Conservation (phyloP, 2,113 vertebrate genomes). For the Chiloscyllium plagiosum region DNA sequence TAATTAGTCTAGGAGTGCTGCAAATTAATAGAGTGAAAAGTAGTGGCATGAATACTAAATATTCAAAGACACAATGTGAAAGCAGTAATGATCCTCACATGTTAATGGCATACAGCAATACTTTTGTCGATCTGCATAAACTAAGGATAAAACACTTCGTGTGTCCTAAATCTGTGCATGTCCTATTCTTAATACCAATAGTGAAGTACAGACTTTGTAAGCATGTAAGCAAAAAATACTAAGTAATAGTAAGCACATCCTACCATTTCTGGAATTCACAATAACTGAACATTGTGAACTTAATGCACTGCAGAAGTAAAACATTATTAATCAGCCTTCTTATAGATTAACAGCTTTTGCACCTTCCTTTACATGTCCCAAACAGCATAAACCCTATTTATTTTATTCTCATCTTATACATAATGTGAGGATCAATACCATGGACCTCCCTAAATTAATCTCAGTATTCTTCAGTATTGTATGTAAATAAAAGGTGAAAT, state of each 20-base stretch:
- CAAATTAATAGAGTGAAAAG: neutral
- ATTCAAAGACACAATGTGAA: neutral
- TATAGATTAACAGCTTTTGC: neutral
- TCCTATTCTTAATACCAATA: neutral
- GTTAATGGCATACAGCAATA: neutral
- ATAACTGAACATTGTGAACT: neutral
- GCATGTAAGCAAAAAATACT: neutral
- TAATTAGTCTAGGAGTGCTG: neutral
- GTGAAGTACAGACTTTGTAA: neutral
- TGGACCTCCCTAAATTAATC: neutral
- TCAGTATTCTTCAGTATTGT: neutral
- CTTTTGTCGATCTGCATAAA: neutral
- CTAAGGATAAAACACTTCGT: neutral
- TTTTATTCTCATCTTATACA: neutral
- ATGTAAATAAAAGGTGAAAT: neutral
- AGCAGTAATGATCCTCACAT: neutral
- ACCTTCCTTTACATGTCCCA: neutral
- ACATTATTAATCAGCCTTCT: neutral
- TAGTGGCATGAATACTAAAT: neutral
- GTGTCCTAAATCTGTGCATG: neutral
- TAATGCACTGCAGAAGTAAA: no score
- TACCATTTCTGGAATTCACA: neutral
- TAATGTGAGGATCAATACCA: neutral
- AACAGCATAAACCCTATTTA: neutral
- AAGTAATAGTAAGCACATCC: neutral